Evolutionary conservation across 2,888 invertebrate genomes (phyloP), one percentile per base, ranked within the genome.

Genomic region (Drosophila mimica): DNA sequence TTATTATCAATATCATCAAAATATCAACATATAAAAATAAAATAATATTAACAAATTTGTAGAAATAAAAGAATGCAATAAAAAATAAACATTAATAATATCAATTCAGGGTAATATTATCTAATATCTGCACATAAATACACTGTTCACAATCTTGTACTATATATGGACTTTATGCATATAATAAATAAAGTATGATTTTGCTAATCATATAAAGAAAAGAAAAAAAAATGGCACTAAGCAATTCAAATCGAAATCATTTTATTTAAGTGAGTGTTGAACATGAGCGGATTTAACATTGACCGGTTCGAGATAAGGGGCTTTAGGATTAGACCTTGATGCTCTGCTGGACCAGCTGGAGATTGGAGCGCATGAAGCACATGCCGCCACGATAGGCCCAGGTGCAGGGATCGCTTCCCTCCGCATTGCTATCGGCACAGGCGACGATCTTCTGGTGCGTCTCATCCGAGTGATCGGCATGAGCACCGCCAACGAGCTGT

Each of bases 381-480:
- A 84, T 91, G 57, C 90, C 91, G 38, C 91, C 91, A 49, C 91
- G 90, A 67, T 92, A 93, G 61, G 92, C 93, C 90, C 91, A 92
- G 56, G 87, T 73, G 73, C 93, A 92, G n/a, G 84, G 79, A 64
- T 91, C 88, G 52, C 83, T 81, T 25, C 89, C 89, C 66, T 92
- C 80, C 0, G 83, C 73, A 34, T 92, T 91, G 38, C 86, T 86
- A 58, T 93, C 92, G 4, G 91, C 89, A 66, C 93, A 93, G 28
- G 83, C 76, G 36, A 69, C 87, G 38, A 93, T 91, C 77, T 92
- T 92, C 15, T 79, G 70, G 54, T 92, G 92, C 4, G 84, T 85
- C n/a, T 87, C 92, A 58, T 92, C 91, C 1, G 53, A 46, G 51
- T 92, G 92, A 57, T 92, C 84, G 4, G 87, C 88, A 1, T 81